Evolutionary conservation across 2,888 invertebrate genomes (phyloP), one percentile per base, ranked within the genome.

Genomic region (Smittia sp.): DNA sequence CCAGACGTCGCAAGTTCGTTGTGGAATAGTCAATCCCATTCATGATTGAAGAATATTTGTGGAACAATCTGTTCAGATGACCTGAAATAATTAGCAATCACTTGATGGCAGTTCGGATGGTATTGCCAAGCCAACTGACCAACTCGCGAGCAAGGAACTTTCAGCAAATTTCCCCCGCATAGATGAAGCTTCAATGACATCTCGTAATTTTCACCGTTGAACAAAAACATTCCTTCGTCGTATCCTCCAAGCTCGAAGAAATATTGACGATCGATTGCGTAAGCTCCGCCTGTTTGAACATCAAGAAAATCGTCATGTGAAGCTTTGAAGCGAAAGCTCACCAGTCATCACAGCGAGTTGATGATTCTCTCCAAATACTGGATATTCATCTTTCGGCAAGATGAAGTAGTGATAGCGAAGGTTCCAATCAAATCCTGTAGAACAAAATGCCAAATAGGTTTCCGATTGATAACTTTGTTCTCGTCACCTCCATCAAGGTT

Each of bases 261-360:
- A 11, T 39, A 67, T 39, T 67, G 20, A 39, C 67, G 67, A 39
- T 67, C 39, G 3, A 67, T 67, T 18, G 67, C 72, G 62, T 72
- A 72, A 62, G 72, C 58, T 22, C 72, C 72, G 15, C 66, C 66
- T 39, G 32, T 32, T 32, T 32, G 9, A 32, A 32, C 3, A 32
- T 6, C 32, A 32, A 32, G 9, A 32, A 9, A 32, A 6, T 32
- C n/a, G n/a, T n/a, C n/a, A n/a, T n/a, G n/a, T 22, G 1, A 58
- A 58, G 84, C 74, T 90, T 90, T 74, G 98, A 98, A 13, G 97
- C 97, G 84, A 98, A 98, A 76, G 98, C 82, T 0, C 69, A n/a
- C 98, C 98, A 75, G 97, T 97, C 98, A 98, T 98, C 0, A 98
- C 90, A 0, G 98, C 98, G 80, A 93, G 94, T 83, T 92, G 78